A percentile compares a stretch with the other conserved stretches of the same genome.
Evolutionary conservation across 2,888 invertebrate genomes (phyloP).

Genomic region (Saturnia japonica): DNA sequence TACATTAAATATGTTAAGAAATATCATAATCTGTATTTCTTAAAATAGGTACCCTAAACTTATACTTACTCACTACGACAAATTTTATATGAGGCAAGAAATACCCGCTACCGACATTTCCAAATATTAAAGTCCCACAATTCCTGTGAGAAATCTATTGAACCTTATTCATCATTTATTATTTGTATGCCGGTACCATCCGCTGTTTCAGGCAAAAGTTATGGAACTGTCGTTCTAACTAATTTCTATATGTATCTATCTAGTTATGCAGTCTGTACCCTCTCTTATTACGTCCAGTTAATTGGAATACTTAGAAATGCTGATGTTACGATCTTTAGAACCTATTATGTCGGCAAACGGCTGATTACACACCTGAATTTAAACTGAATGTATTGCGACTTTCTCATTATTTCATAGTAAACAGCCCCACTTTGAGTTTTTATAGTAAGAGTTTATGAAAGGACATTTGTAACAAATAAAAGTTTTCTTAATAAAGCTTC

Average conservation of each 20-base stretch:
- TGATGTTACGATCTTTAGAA: not conserved
- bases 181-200: constrained; percentile 19
- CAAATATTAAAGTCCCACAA: constrained; percentile 15
- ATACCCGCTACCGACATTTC: constrained; percentile 11
- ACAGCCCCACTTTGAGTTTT: no score
- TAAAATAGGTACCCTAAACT: no score
- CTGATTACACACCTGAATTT: no score
- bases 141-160: constrained; percentile 23
- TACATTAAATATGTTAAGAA: not conserved
- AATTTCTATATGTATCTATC: not conserved
- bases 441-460: no score
- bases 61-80: constrained; percentile 21
- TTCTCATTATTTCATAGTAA: no score
- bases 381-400: no score
- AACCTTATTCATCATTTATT: constrained; percentile 23
- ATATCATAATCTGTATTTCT: not conserved
- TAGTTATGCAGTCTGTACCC: no score
- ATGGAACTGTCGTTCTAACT: not conserved
- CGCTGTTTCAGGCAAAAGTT: constrained; percentile 15
- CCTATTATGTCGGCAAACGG: no score
- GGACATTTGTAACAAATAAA: no score
- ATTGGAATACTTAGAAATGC: not conserved
- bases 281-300: not conserved
- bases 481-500: no score
- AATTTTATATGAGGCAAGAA: constrained; percentile 30